Percentiles rank a stretch among this genome's conserved stretches.
These are phyloP conservation scores for Drosophila anceps DNA, from an alignment of 2,888 invertebrate species.

Conservation along the genomic window DNA sequence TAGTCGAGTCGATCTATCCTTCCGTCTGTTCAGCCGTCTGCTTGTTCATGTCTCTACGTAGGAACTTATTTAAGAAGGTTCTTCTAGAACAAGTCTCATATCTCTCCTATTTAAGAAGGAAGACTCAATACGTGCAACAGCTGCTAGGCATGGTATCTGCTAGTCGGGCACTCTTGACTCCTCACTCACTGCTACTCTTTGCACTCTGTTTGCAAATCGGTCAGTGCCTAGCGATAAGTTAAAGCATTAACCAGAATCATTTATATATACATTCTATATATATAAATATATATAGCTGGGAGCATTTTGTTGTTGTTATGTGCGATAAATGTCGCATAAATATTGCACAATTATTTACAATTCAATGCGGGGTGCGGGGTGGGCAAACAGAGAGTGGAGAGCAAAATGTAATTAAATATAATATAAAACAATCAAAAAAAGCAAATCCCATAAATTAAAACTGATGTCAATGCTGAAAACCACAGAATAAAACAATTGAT, in stretches of 20 bases:
- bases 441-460: constrained; percentile 73
- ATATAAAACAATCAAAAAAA: constrained; percentile 69
- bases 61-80: too few relatives aligned
- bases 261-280: neutral
- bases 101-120: too few relatives aligned
- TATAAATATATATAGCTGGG: neutral
- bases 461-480: constrained; percentile 46
- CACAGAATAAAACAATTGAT: constrained; percentile 35
- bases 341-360: constrained; percentile 51
- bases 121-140: too few relatives aligned
- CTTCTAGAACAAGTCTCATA: too few relatives aligned
- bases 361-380: constrained; percentile 6
- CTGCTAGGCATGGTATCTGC: neutral
- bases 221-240: constrained; percentile 47
- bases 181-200: neutral
- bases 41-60: too few relatives aligned
- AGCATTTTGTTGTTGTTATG: constrained; percentile 25
- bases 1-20: neutral
- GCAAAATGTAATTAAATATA: constrained; percentile 69
- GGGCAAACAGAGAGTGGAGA: neutral
- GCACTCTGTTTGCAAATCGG: constrained; percentile 43
- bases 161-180: neutral
- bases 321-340: constrained; percentile 50
- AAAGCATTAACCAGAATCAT: constrained; percentile 48
- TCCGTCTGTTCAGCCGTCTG: too few relatives aligned